Evolutionary conservation across 2,888 invertebrate genomes (phyloP), one percentile per base, ranked within the genome.

Genomic region (Tachina fera): DNA sequence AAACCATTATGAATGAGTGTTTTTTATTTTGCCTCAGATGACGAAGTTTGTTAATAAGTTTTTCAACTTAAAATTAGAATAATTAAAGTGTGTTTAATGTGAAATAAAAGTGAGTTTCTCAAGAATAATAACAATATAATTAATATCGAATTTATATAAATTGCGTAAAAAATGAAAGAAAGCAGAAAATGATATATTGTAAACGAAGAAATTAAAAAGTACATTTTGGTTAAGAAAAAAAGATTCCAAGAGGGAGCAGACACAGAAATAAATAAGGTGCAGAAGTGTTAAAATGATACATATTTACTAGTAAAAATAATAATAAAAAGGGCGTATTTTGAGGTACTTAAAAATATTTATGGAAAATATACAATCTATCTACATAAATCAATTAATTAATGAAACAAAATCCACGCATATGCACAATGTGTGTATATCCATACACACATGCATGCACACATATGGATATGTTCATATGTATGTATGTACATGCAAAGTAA

Each of bases 21-120:
- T 83, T 87, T 87, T 88, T 78, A 70, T 83, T 86, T 87, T 76
- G 78, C 56, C 53, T 84, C 83, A 87, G 86, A 88, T 87, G 87
- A 88, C 84, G 84, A 86, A 83, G 81, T 86, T 71, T 77, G 81
- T 84, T 56, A 71, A 83, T 81, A 87, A 87, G 84, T 88, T 84
- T 87, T 87, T 68, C 41, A 80, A 60, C 71, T 75, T 6, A 31
- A 79, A 80, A 74, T 87, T 83, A 83, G 0, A 81, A 76, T 74
- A 79, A 76, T 83, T 86, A 84, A 84, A 80, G 71, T 70, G 79
- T 77, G 74, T 81, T 79, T 79, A 53, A 71, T 72, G 75, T 77
- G 10, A 77, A 77, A 88, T 81, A 85, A 83, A 87, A 75, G 87
- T 88, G 87, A 87, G 83, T 87, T 88, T 39, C 45, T 51, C 8